Evolutionary conservation across 2,888 invertebrate species (phyloP), one percentile per base, ranked within the genome.

Genomic region (Pardosa pseudoannulata): DNA sequence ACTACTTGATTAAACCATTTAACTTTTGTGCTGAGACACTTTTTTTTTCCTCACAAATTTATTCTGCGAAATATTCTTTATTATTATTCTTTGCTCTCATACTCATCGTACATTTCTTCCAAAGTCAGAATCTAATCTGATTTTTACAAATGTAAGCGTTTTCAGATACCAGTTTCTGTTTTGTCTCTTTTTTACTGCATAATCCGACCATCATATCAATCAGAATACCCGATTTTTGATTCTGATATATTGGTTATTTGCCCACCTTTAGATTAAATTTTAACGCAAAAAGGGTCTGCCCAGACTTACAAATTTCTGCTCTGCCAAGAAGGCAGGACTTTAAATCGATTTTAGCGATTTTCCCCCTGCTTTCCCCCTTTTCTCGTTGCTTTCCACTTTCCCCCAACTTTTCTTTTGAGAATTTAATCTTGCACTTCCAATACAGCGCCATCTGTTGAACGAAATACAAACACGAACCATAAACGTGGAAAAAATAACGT

Each of bases 281-380:
- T 72, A 85, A 73, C 56, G 64, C 76, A 72, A 70, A 68, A 64
- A 23, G 67, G 65, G 64, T 27, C 62, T 73, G 73, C 31, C 67
- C 83, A 85, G 83, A 50, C 73, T 85, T 85, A 79, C 78, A 78
- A 85, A 78, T 85, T 78, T 72, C 72, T 71, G 71, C 67, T 72
- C 46, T 50, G 50, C 39, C 65, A 64, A 78, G 70, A 78, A 70
- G 68, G 68, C 36, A 67, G 46, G 75, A 85, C 67, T 85, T 46
- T 78, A 85, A 85, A 85, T 85, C 83, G 83, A 85, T 85, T 85
- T 85, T 85, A 85, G 83, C 78, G 83, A 85, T 85, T 85, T 72
- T 67, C 31, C 71, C 29, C 50, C 65, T 56, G 36, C 19, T n/a
- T n/a, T 32, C 36, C 32, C 27, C 71, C 36, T 31, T 27, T 41